Evolutionary conservation across 2,113 vertebrate species (phyloP).

Genomic region (Zosterops hypoxanthus): DNA sequence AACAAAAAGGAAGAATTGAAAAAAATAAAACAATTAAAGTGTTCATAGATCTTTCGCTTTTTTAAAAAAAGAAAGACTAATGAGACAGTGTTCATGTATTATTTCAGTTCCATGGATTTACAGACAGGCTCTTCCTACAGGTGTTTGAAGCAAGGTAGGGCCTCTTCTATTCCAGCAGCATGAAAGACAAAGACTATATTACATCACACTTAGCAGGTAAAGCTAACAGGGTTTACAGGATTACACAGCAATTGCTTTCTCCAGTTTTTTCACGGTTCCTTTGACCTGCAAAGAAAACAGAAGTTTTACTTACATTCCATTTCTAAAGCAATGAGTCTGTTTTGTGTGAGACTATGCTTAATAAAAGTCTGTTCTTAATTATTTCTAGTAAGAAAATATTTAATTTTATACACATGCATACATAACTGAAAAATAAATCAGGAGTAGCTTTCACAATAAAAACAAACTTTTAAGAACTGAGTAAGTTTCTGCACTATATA

Average conservation of each 20-base stretch:
- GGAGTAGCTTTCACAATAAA: neutral
- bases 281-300: slow-evolving; percentile 83
- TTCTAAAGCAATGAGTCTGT: neutral
- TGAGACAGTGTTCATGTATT: slow-evolving; percentile 67
- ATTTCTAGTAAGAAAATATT: neutral
- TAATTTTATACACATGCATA: neutral
- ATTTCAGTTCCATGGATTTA: slow-evolving; percentile 72
- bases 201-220: slow-evolving; percentile 74
- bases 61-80: slow-evolving; percentile 28
- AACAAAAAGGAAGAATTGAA: slow-evolving; percentile 63
- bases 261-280: slow-evolving; percentile 98
- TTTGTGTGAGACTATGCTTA: neutral
- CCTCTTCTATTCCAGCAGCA: slow-evolving; percentile 81
- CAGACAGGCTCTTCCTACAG: slow-evolving; percentile 75
- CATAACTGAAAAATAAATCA: neutral
- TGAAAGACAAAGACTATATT: slow-evolving; percentile 81
- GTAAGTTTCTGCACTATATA: neutral
- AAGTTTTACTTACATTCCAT: neutral
- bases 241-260: slow-evolving; percentile 98
- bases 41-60: slow-evolving; percentile 68
- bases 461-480: neutral
- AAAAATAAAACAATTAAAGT: slow-evolving; percentile 48
- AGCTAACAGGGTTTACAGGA: slow-evolving; percentile 86
- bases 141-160: slow-evolving; percentile 71
- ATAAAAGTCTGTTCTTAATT: neutral